Evolutionary conservation across 2,888 invertebrate genomes (phyloP), one percentile per base, ranked within the genome.

Genomic region (Ischnus inquisitorius): DNA sequence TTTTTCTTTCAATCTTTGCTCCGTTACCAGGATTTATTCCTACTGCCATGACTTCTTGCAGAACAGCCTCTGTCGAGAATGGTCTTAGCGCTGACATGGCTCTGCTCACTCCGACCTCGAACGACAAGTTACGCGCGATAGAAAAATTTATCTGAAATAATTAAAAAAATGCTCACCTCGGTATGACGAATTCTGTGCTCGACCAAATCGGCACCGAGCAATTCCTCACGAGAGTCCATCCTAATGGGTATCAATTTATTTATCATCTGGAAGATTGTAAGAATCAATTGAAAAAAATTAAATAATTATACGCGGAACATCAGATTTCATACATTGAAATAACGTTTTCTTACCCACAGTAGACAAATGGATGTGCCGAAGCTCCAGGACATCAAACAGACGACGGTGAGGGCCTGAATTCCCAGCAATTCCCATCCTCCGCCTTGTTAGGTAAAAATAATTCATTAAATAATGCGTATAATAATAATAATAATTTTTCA

Each of bases 391-490:
- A 94, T 91, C 8, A 98, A 95, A 87, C 97, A 97, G 0, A 98
- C 83, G 0, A 95, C 96, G 0, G 97, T 95, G 14, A 98, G 94
- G 0, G 95, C 91, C 93, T 98, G 98, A 1, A 98, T 95, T 0
- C 98, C 98, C 0, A 98, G 94, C 14, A 98, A 94, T 91, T 98
- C 97, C 96, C 97, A 97, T 43, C 97, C 98, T 22, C 98, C 98
- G 39, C 98, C 97, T 84, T 34, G 4, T 5, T n/a, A 48, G 65
- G 51, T 22, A 65, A 19, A 16, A 43, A 54, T 8, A 46, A 46
- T 46, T n/a, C 12, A 8, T 8, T 12, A n/a, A 34, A 34, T 34
- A 34, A 1, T 4, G 34, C 34, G 6, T 34, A 34, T 34, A 6
- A 34, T 34, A 34, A 34, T 34, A 34, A 34, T 34, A 34, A 2